Base-by-base conservation (phyloP, 2,888 invertebrate genomes). In the Magallana nippona region DNA sequence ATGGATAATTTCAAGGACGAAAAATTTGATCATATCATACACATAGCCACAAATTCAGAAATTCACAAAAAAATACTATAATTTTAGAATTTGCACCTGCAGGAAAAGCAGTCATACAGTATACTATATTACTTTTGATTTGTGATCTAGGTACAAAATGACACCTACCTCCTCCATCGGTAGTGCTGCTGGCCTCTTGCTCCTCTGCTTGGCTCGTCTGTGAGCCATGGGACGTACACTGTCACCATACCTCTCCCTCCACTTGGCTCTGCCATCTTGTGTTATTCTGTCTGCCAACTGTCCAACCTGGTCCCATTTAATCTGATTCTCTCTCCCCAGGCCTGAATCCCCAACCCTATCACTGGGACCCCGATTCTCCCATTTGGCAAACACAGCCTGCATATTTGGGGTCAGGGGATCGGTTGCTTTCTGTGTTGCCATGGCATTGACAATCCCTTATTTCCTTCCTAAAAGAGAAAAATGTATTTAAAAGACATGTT, bases 241-340 rank as follows among this genome's bases (percentile, higher is more conserved):
- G 57, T 88, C 83, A n/a, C 88, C 89, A 87, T 83, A 90, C 78
- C 86, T 89, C 11, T 88, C 88, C 77, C 83, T 85, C 90, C 90
- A 90, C 82, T 83, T 87, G 63, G 87, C 84, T 78, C 84, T 87
- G 1, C 89, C 89, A 22, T 85, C 82, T 55, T 83, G 78, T 19
- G 86, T 27, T 8, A 78, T 85, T 15, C 57, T 83, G 5, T 86
- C 85, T 22, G 83, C 80, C 15, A 84, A n/a, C 32, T 82, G 63
- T 15, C 77, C 58, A 19, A 62, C 71, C 56, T 80, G 27, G 71
- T 71, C 71, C 71, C 71, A 71, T 71, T 71, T 71, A 71, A 71
- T 71, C 27, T 71, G 32, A 60, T 22, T 60, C 62, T 81, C 83
- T 55, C 84, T 79, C 55, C 56, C 82, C 44, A 44, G 44, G 44